A percentile compares a stretch with the other conserved stretches of the same genome.
phyloP scores from a whole-genome alignment of 1,140 invertebrate species.

The Plutomurus gul region DNA sequence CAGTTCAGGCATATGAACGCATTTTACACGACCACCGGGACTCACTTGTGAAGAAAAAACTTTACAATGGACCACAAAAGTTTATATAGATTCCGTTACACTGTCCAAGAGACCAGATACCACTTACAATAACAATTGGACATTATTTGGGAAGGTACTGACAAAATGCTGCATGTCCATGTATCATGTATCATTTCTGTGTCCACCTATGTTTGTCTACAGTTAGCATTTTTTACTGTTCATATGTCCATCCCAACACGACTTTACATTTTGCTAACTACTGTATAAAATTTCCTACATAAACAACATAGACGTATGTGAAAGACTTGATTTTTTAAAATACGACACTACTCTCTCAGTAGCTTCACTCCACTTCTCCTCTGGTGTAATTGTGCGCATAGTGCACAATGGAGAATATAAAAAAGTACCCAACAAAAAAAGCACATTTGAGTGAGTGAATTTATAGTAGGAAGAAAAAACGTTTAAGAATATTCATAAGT shows the following conservation, averaged over 20 bases:
- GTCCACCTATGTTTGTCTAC: too few species aligned
- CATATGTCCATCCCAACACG: background rate
- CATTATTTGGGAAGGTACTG: constrained; percentile 1
- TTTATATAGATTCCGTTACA: too few species aligned
- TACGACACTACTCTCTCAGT: too few species aligned
- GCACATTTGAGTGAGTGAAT: background rate
- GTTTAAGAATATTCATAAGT: constrained; percentile 38
- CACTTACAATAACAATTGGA: too few species aligned
- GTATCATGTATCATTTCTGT: background rate
- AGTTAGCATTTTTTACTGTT: background rate
- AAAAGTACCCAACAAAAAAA: constrained; percentile 4
- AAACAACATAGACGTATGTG: constrained; percentile 5
- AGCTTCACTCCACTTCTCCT: background rate
- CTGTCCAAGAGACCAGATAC: too few species aligned
- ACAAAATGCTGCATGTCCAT: background rate
- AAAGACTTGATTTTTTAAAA: too few species aligned
- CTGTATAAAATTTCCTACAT: background rate
- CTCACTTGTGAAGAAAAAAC: too few species aligned
- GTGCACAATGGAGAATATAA: constrained; percentile 4
- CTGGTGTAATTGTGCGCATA: background rate
- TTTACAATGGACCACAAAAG: too few species aligned
- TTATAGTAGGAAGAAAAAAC: background rate
- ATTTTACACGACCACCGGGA: too few species aligned
- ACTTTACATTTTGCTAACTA: background rate
- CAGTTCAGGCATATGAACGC: too few species aligned